A percentile compares a stretch with the other conserved stretches of the same genome.
Evolutionary conservation across 2,113 vertebrate species (phyloP).

Genomic region (Apistogramma diplotaenia): DNA sequence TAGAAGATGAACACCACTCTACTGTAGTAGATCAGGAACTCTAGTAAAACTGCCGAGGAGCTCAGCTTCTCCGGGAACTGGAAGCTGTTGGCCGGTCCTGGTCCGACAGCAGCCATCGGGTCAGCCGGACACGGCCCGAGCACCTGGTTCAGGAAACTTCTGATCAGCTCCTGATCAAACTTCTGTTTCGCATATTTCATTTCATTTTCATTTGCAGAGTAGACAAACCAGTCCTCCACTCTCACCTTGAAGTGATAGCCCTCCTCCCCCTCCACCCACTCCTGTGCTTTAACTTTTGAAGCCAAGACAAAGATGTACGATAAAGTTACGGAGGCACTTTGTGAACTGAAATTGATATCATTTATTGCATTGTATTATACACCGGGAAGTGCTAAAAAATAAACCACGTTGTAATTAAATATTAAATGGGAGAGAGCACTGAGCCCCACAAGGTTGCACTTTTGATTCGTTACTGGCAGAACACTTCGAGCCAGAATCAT

Average conservation of each 20-base stretch:
- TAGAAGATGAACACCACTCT: slow-evolving; percentile 77
- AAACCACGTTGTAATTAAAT: not conserved
- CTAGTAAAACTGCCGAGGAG: slow-evolving; percentile 64
- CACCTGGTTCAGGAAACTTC: not conserved
- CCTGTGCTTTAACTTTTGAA: no score
- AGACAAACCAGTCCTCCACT: not conserved
- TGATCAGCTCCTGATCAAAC: not conserved
- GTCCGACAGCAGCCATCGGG: slow-evolving; percentile 30
- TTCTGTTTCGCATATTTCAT: not conserved
- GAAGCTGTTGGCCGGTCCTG: not conserved
- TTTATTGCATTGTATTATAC: not conserved
- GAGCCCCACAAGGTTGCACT: no score
- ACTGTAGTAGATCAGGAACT: slow-evolving; percentile 70
- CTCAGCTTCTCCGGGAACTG: slow-evolving; percentile 33
- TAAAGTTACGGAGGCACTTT: not conserved
- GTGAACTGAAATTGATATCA: not conserved
- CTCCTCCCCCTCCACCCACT: no score
- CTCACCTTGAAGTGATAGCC: no score
- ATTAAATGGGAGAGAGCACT: no score
- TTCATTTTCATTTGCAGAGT: not conserved
- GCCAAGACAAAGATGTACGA: not conserved
- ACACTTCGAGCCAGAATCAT: not conserved
- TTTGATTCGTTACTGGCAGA: not conserved
- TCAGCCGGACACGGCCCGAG: not conserved
- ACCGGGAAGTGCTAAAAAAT: not conserved